Evolutionary conservation across 2,113 vertebrate species (phyloP).

Genomic region (Pelvicachromis taeniatus): DNA sequence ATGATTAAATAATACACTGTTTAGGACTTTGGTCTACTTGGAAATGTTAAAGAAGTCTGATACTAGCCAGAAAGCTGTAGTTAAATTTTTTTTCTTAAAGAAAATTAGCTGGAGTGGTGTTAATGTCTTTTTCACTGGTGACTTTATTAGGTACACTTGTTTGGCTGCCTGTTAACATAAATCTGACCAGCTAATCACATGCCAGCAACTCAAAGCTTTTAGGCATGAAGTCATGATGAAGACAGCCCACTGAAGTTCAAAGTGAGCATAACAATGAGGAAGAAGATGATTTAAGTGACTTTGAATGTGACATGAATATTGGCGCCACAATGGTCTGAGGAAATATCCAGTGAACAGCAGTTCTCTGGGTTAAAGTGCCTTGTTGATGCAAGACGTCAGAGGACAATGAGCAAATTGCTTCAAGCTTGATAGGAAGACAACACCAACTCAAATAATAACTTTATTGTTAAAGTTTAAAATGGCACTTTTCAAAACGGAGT

Average conservation of each 20-base stretch:
- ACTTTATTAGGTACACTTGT: neutral
- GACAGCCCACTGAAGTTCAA: neutral
- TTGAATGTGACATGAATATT: no score
- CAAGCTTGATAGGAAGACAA: neutral
- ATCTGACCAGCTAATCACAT: neutral
- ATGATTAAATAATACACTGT: neutral
- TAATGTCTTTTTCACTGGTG: neutral
- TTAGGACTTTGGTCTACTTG: neutral
- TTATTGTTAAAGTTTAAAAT: neutral
- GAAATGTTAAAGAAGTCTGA: neutral
- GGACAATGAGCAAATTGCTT: neutral
- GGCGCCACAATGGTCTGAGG: no score
- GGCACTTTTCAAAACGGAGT: neutral
- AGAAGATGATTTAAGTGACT: no score
- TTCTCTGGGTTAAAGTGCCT: neutral
- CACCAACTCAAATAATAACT: neutral
- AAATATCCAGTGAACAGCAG: no score
- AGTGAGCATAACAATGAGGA: no score
- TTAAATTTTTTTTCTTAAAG: neutral
- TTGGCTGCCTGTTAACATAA: neutral
- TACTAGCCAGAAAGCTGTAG: neutral
- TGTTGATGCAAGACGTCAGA: neutral
- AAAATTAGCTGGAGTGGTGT: neutral
- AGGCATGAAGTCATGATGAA: neutral
- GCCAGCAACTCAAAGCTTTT: neutral